Evolutionary conservation across 2,797 vertebrate species (phyloP).

Genomic region (Cyprinodon diabolis): DNA sequence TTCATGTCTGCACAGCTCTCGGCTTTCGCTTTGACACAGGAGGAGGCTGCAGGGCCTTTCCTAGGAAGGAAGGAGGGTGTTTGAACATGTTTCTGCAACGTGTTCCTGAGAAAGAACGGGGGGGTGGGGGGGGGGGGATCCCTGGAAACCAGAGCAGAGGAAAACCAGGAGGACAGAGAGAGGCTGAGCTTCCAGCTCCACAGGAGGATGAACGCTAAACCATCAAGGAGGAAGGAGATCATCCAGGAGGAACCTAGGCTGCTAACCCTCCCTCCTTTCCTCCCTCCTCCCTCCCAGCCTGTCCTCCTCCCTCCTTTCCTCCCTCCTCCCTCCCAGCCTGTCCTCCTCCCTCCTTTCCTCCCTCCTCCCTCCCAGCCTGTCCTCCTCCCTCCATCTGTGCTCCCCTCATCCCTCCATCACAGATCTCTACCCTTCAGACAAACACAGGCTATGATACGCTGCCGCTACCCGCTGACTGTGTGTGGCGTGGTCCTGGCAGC

Average conservation of each 20-base stretch:
- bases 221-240: no score
- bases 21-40: slow-evolving; percentile 25
- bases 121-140: neutral
- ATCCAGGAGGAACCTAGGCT: no score
- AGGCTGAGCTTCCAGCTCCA: no score
- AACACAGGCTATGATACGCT: slow-evolving; percentile 61
- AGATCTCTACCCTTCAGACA: slow-evolving; percentile 40
- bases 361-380: neutral
- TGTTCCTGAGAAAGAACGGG: neutral
- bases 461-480: slow-evolving; percentile 57
- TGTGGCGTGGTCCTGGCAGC: slow-evolving; percentile 54
- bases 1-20: slow-evolving; percentile 34
- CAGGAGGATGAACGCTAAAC: no score
- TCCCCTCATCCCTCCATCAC: slow-evolving; percentile 45
- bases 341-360: slow-evolving; percentile 1
- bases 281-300: neutral
- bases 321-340: neutral
- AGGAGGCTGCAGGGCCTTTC: slow-evolving; percentile 5
- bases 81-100: slow-evolving; percentile 25
- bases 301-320: no score
- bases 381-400: slow-evolving; percentile 41
- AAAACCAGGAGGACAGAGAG: no score
- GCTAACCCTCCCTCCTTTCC: neutral
- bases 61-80: neutral
- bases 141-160: neutral